Evolutionary conservation across 2,797 vertebrate species (phyloP).

Genomic region (Enteromius anoplus): DNA sequence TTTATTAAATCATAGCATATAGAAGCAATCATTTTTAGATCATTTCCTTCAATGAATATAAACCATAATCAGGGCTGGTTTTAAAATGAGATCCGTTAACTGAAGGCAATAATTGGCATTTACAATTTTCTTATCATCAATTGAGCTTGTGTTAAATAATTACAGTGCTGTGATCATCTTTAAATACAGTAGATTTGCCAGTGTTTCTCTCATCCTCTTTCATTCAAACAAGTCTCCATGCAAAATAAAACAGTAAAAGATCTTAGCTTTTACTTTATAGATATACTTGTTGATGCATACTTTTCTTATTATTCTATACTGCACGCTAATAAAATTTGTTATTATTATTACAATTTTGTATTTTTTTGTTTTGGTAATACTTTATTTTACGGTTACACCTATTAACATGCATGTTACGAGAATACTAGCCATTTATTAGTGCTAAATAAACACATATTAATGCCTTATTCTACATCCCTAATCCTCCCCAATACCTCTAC

Average conservation of each 20-base stretch:
- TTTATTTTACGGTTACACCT: too few relatives aligned
- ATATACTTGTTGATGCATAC: background rate
- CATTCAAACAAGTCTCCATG: background rate
- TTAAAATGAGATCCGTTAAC: background rate
- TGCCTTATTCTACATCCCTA: too few relatives aligned
- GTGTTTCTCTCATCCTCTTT: background rate
- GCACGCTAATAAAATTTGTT: too few relatives aligned
- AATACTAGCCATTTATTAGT: too few relatives aligned
- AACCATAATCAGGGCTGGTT: background rate
- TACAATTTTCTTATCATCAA: background rate
- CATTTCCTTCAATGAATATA: background rate
- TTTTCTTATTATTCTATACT: background rate
- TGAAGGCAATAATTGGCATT: background rate
- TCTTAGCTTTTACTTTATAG: background rate
- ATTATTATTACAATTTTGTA: background rate
- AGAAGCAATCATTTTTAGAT: background rate
- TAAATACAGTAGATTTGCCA: background rate
- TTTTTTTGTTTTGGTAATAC: too few relatives aligned
- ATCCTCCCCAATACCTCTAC: too few relatives aligned
- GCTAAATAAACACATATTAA: too few relatives aligned
- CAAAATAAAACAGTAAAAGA: background rate
- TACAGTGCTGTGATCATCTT: background rate
- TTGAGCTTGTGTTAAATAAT: background rate
- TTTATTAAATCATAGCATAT: background rate
- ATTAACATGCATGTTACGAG: too few relatives aligned